Conservation (phyloP, 35 echinoderm and acorn worm species). For the Hemicentrotus pulcherrimus region DNA sequence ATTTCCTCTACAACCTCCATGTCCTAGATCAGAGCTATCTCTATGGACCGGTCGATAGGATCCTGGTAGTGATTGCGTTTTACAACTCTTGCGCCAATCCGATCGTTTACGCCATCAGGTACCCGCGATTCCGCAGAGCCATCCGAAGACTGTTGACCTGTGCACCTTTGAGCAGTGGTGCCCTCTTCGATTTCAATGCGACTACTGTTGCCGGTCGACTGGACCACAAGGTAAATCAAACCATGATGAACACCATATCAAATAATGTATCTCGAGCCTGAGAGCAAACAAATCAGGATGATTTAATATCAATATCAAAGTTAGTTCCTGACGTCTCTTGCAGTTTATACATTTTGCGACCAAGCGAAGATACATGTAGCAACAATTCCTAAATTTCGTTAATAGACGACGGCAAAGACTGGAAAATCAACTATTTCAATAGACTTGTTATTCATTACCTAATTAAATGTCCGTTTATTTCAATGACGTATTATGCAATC, state of each 20-base stretch:
- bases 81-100: constrained; percentile 94
- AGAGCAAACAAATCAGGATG: background rate
- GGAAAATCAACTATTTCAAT: no score
- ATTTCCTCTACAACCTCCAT: constrained; percentile 77
- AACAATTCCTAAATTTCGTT: no score
- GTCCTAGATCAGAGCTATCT: constrained; percentile 59
- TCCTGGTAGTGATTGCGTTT: constrained; percentile 72
- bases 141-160: constrained; percentile 49
- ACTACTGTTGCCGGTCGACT: background rate
- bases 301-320: no score
- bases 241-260: background rate
- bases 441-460: no score
- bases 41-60: constrained; percentile 59
- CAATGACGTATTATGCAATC: no score
- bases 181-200: constrained; percentile 16
- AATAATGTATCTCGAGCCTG: background rate
- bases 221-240: background rate
- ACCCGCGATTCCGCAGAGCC: constrained; percentile 72
- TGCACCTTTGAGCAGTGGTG: background rate
- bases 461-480: no score
- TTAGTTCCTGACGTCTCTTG: no score
- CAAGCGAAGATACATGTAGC: no score
- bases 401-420: no score
- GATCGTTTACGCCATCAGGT: constrained; percentile 82
- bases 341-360: no score